Conservation (phyloP, 2,888 invertebrate species). For the Amphipoea oculea region DNA sequence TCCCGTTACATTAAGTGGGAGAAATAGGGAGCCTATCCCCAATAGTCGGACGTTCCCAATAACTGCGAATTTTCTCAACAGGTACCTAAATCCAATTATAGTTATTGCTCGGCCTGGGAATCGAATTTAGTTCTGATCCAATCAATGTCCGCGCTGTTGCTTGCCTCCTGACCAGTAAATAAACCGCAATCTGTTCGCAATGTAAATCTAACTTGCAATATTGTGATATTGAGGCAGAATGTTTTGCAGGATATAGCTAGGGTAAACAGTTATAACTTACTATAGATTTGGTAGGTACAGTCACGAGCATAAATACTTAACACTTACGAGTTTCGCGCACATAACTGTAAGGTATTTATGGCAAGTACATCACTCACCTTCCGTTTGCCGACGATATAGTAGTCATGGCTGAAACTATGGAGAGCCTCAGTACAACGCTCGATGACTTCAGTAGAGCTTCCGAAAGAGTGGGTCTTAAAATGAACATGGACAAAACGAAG, state of each 20-base stretch:
- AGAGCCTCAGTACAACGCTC: too few relatives aligned
- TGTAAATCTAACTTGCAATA: slow-evolving; percentile 24
- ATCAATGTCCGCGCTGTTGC: slow-evolving; percentile 43
- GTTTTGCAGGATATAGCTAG: not conserved
- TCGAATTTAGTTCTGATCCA: slow-evolving; percentile 49
- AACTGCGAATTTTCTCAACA: slow-evolving; percentile 50
- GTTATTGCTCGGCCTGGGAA: slow-evolving; percentile 42
- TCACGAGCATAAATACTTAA: not conserved
- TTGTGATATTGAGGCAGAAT: slow-evolving; percentile 11
- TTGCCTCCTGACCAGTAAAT: slow-evolving; percentile 49
- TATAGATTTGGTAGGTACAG: not conserved
- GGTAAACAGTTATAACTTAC: not conserved
- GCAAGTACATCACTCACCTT: not conserved
- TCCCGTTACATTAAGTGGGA: not conserved
- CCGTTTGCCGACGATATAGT: too few relatives aligned
- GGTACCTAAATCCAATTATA: slow-evolving; percentile 52
- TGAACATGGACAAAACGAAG: not conserved
- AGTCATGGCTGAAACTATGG: too few relatives aligned
- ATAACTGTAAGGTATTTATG: not conserved
- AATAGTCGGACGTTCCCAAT: not conserved
- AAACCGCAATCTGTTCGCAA: slow-evolving; percentile 33
- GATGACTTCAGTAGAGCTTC: not conserved
- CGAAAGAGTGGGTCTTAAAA: not conserved
- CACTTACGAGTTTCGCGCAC: not conserved
- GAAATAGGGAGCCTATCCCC: not conserved